These are phyloP conservation scores for Scomber japonicus DNA, from an alignment of 2,113 vertebrate genomes.

Conservation along the genomic window DNA sequence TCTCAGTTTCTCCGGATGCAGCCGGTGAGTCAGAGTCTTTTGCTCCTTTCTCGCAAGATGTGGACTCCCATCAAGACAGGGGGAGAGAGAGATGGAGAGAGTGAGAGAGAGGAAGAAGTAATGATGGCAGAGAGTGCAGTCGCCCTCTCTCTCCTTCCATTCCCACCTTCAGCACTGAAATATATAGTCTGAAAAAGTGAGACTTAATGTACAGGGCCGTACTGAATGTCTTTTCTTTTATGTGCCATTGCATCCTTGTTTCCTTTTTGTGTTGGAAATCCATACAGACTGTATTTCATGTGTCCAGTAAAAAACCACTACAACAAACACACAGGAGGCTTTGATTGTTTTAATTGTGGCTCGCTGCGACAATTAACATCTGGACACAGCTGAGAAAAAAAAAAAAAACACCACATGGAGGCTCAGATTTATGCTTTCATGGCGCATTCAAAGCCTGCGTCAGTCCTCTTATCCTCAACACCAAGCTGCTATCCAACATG, in stretches of 20 bases:
- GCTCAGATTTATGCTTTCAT: conserved; percentile 54
- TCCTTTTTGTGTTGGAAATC: conserved; percentile 26
- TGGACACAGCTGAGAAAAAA: conserved; percentile 43
- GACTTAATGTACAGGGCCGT: conserved; percentile 40
- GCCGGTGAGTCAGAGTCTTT: conserved; percentile 34
- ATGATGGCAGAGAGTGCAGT: not conserved
- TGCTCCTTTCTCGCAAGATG: conserved; percentile 18
- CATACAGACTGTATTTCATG: conserved; percentile 35
- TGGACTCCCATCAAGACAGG: conserved; percentile 29
- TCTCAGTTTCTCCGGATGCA: conserved; percentile 3
- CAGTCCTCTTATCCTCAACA: not conserved
- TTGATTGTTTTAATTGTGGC: conserved; percentile 62
- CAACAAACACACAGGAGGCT: conserved; percentile 16
- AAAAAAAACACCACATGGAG: conserved; percentile 19
- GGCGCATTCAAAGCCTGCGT: conserved; percentile 49
- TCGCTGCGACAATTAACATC: conserved; percentile 57
- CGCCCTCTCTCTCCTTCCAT: not conserved
- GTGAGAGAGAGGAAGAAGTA: not conserved
- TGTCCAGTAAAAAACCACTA: conserved; percentile 32
- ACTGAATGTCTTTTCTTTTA: conserved; percentile 3
- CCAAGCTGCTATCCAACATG: not conserved
- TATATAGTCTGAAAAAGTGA: conserved; percentile 13
- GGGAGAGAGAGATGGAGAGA: not conserved
- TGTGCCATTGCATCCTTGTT: conserved; percentile 6
- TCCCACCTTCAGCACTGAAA: not conserved